Evolutionary conservation across 2,888 invertebrate genomes (phyloP).

Genomic region (Caenorhabditis macrosperma): DNA sequence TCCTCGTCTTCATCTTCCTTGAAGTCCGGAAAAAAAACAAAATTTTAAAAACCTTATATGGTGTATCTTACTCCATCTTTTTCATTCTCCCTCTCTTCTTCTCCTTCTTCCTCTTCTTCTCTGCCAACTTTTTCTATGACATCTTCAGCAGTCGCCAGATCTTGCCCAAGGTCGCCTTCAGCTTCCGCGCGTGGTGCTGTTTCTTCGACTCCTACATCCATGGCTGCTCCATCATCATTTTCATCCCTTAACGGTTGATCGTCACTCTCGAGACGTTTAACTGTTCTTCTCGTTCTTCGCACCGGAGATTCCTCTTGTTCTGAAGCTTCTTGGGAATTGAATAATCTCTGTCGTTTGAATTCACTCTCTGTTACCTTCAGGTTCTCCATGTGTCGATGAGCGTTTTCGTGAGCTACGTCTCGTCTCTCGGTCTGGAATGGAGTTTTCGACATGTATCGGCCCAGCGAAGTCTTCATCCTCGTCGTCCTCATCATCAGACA

Average conservation of each 20-base stretch:
- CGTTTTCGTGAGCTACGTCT: slow-evolving; percentile 31
- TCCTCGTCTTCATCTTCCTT: slow-evolving; percentile 44
- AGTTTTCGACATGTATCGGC: slow-evolving; percentile 5
- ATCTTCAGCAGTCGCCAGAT: slow-evolving; percentile 30
- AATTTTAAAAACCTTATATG: not conserved
- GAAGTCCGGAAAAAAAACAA: not conserved
- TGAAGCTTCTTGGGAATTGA: slow-evolving; percentile 9
- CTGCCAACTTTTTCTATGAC: slow-evolving; percentile 37
- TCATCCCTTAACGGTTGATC: slow-evolving; percentile 22
- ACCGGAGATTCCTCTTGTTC: slow-evolving; percentile 40
- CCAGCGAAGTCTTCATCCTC: slow-evolving; percentile 38
- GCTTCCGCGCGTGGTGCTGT: slow-evolving; percentile 6
- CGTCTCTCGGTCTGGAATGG: slow-evolving; percentile 8
- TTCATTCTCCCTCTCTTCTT: slow-evolving; percentile 42
- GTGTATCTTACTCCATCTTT: slow-evolving; percentile 22
- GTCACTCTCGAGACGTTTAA: slow-evolving; percentile 6
- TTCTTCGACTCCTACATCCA: slow-evolving; percentile 22
- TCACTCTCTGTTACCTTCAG: not conserved
- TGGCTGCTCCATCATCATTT: slow-evolving; percentile 1
- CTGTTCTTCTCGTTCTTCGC: slow-evolving; percentile 14
- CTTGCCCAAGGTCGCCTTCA: slow-evolving; percentile 34
- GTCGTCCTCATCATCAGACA: slow-evolving; percentile 50
- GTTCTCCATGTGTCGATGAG: slow-evolving; percentile 24
- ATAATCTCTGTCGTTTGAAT: not conserved
- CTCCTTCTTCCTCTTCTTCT: slow-evolving; percentile 44